Evolutionary conservation across 2,888 invertebrate genomes (phyloP), one percentile per base, ranked within the genome.

Genomic region (Euzophera pinguis): DNA sequence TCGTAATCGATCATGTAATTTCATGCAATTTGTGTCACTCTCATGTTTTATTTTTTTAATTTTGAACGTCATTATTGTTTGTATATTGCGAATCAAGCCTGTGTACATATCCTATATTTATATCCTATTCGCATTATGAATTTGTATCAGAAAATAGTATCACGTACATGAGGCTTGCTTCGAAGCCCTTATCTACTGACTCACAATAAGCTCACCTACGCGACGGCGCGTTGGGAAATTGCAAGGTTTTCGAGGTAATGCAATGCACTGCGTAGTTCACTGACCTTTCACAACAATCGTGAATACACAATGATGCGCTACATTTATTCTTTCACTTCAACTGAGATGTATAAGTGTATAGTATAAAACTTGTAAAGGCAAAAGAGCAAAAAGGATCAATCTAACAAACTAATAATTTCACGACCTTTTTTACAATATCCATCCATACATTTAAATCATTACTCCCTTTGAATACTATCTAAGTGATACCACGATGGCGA

Each of bases 261-360:
- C 53, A 53, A 56, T 52, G 54, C 38, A n/a, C 39, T 16, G 55
- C 54, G 50, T 42, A 47, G 53, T 61, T 71, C 73, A 54, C 42
- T 64, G 70, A 75, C 70, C 68, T 63, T 56, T 53, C 54, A 50
- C 58, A 65, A 66, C 56, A 62, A 59, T 61, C 55, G 72, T 70
- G 83, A 81, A 85, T 84, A 78, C 80, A 80, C 74, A 81, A 79
- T 77, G 78, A 81, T 81, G 79, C 74, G 69, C 71, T 69, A 63
- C 67, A 66, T 72, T 64, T 65, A 65, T 63, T 67, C 65, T 64
- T 69, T 62, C 55, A 53, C 57, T 53, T 56, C 39, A 12, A 14
- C 29, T 14, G 8, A 43, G 29, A 27, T 43, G 5, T 10, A 12
- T 43, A 12, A 5, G 8, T 8, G 7, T 14, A 16, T 9, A 9